These are phyloP conservation scores for Apamea monoglypha DNA, from an alignment of 2,888 invertebrate genomes.

Conservation along the genomic window DNA sequence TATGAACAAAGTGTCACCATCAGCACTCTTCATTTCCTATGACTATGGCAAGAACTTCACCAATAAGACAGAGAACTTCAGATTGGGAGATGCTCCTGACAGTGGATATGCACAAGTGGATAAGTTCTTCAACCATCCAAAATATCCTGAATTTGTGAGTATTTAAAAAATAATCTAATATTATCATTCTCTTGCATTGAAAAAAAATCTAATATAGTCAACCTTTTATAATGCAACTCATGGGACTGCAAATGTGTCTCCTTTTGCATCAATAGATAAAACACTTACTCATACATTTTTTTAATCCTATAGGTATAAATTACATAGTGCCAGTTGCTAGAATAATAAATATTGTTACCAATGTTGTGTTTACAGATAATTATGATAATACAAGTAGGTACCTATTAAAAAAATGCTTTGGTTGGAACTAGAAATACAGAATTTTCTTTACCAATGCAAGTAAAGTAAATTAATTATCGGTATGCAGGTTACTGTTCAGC, in stretches of 20 bases:
- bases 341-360: too few species aligned
- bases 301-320: neutral
- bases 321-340: neutral
- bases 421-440: neutral
- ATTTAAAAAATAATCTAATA: conserved; percentile 33
- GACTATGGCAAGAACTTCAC: conserved; percentile 95
- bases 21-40: conserved; percentile 95
- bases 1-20: conserved; percentile 91
- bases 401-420: neutral
- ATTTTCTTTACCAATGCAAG: neutral
- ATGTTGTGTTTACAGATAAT: neutral
- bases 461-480: neutral
- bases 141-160: conserved; percentile 95
- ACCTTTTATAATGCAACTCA: neutral
- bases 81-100: conserved; percentile 86
- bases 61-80: conserved; percentile 93
- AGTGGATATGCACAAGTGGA: conserved; percentile 93
- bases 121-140: conserved; percentile 96
- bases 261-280: neutral
- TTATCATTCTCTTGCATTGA: neutral
- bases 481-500: neutral
- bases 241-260: neutral
- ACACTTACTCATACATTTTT: neutral
- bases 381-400: neutral
- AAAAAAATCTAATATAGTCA: neutral